A percentile compares a stretch with the other conserved stretches of the same genome.
Evolutionary conservation across 1,140 invertebrate species (phyloP).

Genomic region (Probaryconus sp.): DNA sequence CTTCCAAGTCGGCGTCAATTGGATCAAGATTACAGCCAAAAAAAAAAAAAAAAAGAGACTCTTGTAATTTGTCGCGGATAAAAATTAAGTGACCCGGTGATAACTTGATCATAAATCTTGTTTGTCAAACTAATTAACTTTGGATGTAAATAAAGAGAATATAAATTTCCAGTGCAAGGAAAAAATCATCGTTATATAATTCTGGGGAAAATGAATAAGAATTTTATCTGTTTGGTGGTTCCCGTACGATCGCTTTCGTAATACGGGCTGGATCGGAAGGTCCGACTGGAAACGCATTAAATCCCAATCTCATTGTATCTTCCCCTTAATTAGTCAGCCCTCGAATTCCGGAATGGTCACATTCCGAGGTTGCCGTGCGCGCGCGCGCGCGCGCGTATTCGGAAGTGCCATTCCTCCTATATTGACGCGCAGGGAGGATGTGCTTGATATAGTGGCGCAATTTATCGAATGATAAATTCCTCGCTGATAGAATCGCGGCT

Average conservation of each 20-base stretch:
- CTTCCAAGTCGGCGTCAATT: slow-evolving; percentile 34
- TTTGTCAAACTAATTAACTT: no score
- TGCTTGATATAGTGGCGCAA: slow-evolving; percentile 72
- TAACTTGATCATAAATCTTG: background rate
- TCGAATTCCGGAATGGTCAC: slow-evolving; percentile 53
- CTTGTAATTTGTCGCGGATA: slow-evolving; percentile 6
- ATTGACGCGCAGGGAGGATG: slow-evolving; percentile 65
- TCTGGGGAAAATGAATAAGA: background rate
- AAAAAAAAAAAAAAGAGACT: no score
- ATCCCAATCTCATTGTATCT: slow-evolving; percentile 64
- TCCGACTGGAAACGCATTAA: slow-evolving; percentile 55
- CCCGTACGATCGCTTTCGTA: slow-evolving; percentile 36
- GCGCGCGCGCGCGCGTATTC: slow-evolving; percentile 51
- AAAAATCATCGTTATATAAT: slow-evolving; percentile 3
- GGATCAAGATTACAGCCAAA: slow-evolving; percentile 29
- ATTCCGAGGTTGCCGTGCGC: slow-evolving; percentile 43
- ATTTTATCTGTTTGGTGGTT: slow-evolving; percentile 36
- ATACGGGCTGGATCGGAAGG: slow-evolving; percentile 35
- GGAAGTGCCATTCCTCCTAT: slow-evolving; percentile 59
- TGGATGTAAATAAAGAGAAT: no score
- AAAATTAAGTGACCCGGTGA: slow-evolving; percentile 7
- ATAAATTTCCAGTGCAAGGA: no score
- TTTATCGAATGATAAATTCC: slow-evolving; percentile 80
- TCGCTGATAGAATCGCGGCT: slow-evolving; percentile 76
- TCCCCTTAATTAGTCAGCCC: slow-evolving; percentile 62